phyloP scores from a whole-genome alignment of 2,888 invertebrate genomes.

The Eudasyphora cyanicolor region DNA sequence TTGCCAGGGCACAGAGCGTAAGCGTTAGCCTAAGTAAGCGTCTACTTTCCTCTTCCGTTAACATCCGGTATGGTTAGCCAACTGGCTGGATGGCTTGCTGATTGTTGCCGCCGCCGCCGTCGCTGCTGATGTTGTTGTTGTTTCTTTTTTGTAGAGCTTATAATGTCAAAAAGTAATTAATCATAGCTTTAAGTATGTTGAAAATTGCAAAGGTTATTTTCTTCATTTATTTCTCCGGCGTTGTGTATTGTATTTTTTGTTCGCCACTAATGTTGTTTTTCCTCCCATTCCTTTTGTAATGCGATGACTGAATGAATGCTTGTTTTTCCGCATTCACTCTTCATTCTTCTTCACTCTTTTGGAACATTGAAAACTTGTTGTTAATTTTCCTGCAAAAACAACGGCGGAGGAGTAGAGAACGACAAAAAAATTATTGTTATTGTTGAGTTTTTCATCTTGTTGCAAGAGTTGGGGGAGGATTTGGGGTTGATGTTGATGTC shows the following conservation, averaged over 20 bases:
- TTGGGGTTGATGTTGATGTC: conserved; percentile 3
- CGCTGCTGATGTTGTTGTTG: conserved; percentile 26
- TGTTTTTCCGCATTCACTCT: conserved; percentile 43
- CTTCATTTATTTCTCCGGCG: conserved; percentile 45
- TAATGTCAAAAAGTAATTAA: conserved; percentile 65
- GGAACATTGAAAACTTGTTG: conserved; percentile 36
- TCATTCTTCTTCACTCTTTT: no score
- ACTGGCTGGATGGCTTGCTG: background rate
- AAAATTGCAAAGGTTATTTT: conserved; percentile 63
- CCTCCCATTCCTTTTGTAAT: no score
- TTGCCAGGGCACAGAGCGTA: background rate
- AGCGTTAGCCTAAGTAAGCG: conserved; percentile 22
- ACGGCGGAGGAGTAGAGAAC: background rate
- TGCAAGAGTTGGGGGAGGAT: background rate
- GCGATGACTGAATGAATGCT: conserved; percentile 24
- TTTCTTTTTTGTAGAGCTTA: no score
- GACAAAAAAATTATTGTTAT: conserved; percentile 19
- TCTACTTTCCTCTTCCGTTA: conserved; percentile 24
- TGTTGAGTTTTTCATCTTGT: conserved; percentile 22
- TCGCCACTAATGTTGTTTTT: background rate
- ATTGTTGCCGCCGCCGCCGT: background rate
- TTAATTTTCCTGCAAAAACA: conserved; percentile 37
- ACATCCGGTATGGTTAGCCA: background rate
- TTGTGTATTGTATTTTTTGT: conserved; percentile 29
- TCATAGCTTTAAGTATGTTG: conserved; percentile 65